phyloP scores from a whole-genome alignment of 2,888 invertebrate genomes.

The Thecocarcelia acutangulata region DNA sequence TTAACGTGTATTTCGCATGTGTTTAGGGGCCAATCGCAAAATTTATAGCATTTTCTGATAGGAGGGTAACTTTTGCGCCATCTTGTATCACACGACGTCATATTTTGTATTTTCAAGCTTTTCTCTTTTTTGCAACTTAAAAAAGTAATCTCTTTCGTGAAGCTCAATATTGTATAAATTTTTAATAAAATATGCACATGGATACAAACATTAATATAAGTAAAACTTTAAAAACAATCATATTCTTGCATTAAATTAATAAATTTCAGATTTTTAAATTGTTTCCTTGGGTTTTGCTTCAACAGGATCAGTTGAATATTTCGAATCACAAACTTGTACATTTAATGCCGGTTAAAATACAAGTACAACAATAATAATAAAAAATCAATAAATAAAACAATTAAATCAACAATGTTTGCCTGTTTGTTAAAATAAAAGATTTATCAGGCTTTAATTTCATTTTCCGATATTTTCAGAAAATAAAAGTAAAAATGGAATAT shows the following conservation, averaged over 20 bases:
- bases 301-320: not conserved
- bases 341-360: not conserved
- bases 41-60: too few relatives aligned
- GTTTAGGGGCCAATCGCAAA: too few relatives aligned
- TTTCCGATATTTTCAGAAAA: conserved; percentile 27
- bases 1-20: too few relatives aligned
- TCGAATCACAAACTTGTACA: not conserved
- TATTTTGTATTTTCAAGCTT: too few relatives aligned
- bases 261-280: conserved; percentile 23
- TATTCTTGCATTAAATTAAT: conserved; percentile 6
- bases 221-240: too few relatives aligned
- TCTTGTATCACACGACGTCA: too few relatives aligned
- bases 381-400: conserved; percentile 7
- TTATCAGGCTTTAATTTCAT: conserved; percentile 13
- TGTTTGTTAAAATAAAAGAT: conserved; percentile 13
- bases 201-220: too few relatives aligned
- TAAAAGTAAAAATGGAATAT: not conserved
- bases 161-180: too few relatives aligned
- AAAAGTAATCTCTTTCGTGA: too few relatives aligned
- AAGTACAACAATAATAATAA: not conserved
- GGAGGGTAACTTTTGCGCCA: too few relatives aligned
- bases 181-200: too few relatives aligned
- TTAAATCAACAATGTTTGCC: conserved; percentile 29
- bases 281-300: conserved; percentile 4
- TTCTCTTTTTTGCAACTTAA: too few relatives aligned